Conservation (phyloP, 1,140 invertebrate species). For the Capitella teleta region DNA sequence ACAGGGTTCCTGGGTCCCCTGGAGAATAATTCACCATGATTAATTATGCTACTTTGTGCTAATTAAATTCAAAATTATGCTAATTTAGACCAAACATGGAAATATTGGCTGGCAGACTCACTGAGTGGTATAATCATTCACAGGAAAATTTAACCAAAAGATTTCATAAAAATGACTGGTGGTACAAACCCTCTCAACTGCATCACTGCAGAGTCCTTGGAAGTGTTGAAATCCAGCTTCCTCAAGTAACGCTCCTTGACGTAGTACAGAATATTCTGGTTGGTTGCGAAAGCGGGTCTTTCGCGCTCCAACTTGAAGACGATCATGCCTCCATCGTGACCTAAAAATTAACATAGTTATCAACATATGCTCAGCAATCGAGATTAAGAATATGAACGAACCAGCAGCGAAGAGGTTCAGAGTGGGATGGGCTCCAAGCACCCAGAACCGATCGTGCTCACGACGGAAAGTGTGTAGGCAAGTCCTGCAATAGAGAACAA, state of each 20-base stretch:
- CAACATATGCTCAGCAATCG: background rate
- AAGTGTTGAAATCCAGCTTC: slow-evolving; percentile 80
- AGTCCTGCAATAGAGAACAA: slow-evolving; percentile 48
- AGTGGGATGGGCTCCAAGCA: slow-evolving; percentile 72
- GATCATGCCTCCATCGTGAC: slow-evolving; percentile 90
- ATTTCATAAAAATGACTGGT: background rate
- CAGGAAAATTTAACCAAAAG: no score
- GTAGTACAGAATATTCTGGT: slow-evolving; percentile 89
- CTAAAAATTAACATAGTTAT: slow-evolving; percentile 45
- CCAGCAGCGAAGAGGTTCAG: slow-evolving; percentile 59
- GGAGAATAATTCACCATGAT: slow-evolving; percentile 8
- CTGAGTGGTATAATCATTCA: no score
- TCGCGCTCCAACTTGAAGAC: slow-evolving; percentile 83
- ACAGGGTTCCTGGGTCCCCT: slow-evolving; percentile 31
- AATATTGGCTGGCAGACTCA: no score
- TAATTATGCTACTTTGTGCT: background rate
- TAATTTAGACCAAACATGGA: no score
- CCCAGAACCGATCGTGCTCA: slow-evolving; percentile 95
- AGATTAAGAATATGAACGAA: slow-evolving; percentile 8
- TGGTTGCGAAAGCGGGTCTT: slow-evolving; percentile 85
- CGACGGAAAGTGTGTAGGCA: slow-evolving; percentile 85
- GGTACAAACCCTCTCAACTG: slow-evolving; percentile 64
- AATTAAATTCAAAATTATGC: background rate
- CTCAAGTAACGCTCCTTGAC: slow-evolving; percentile 88
- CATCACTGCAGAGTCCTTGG: slow-evolving; percentile 85